Base-by-base conservation (phyloP, 2,888 invertebrate species). In the Platerodrilus igneus region DNA sequence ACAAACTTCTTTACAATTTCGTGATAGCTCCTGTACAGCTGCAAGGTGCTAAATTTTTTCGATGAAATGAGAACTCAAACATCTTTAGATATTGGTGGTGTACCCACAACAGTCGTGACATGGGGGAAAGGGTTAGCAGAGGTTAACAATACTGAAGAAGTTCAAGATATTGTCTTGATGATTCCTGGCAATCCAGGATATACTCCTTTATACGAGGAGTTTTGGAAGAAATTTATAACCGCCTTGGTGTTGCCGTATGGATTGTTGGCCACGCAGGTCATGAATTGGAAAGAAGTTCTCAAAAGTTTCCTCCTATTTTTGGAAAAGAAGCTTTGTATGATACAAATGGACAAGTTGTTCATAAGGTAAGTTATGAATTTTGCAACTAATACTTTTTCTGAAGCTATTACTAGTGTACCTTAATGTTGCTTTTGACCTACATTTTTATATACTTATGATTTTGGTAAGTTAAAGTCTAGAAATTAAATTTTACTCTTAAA, bases 131-230 rank as follows among this genome's bases (percentile, higher is more conserved):
- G 78, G 77, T 69, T 81, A 13, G 78, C 83, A 53, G 83, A 85
- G 49, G 59, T 67, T 2, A 73, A 78, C 28, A 60, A 67, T 36
- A 57, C 70, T 18, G 63, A 71, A 9, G 73, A 73, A 15, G 45
- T 32, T 3, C 70, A 77, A 46, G 77, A 84, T 63, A 62, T 91
- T 6, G 77, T 89, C 25, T 55, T 92, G 26, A 77, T 84, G 47
- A 78, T 92, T 48, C 81, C 89, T 15, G 92, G 94, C 17, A 94
- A 94, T 73, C 94, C 94, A 5, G 94, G 94, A 2, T 62, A 91
- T 14, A 77, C 85, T 0, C 80, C 81, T 41, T 93, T 85, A 65
- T 94, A 94, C 58, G 75, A 75, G 19, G 75, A 78, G 53, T 93
- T 64, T 75, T 83, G 48, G 48, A 57, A 43, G 70, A 73, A 17